Evolutionary conservation across 2,888 invertebrate species (phyloP), one percentile per base, ranked within the genome.

Genomic region (Metacarcinus magister): DNA sequence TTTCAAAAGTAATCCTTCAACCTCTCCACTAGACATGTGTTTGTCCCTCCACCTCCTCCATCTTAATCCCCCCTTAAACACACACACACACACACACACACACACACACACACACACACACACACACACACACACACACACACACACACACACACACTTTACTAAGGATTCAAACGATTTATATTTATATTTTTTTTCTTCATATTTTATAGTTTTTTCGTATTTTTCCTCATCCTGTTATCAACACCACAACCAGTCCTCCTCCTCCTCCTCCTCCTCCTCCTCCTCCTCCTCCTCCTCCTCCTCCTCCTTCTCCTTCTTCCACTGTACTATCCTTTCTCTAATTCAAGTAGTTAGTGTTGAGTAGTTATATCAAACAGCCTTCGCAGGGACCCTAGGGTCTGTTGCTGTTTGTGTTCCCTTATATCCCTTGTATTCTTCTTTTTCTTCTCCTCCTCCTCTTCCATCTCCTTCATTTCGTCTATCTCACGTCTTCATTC

Each of bases 31-130:
- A 82, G 82, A 82, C 82, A 82, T 82, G 82, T 82, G 82, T 82
- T 82, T 82, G 82, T 10, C 67, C 67, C 67, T 67, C 19, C 19
- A 7, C 23, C 19, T 8, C 32, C 32, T 8, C 82, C 32, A 10
- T 13, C 82, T 82, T 82, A 82, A 82, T 82, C 82, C 82, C 32
- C 32, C 32, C n/a, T n/a, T n/a, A n/a, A n/a, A n/a, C n/a, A n/a
- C n/a, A n/a, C n/a, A n/a, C 32, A 1, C 32, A 32, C 13, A 82
- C 32, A 32, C 82, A 82, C 82, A 82, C 82, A 82, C 82, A 82
- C 82, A 82, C 82, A 82, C 82, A 82, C 82, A 82, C 82, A 82
- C 82, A 82, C 82, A 82, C 82, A 82, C 82, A 82, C 82, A 82
- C 82, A 82, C 82, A 82, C 82, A 82, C 82, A 82, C 82, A 82